Conservation (phyloP, 1,140 invertebrate species). For the Tetramorium simillimum region DNA sequence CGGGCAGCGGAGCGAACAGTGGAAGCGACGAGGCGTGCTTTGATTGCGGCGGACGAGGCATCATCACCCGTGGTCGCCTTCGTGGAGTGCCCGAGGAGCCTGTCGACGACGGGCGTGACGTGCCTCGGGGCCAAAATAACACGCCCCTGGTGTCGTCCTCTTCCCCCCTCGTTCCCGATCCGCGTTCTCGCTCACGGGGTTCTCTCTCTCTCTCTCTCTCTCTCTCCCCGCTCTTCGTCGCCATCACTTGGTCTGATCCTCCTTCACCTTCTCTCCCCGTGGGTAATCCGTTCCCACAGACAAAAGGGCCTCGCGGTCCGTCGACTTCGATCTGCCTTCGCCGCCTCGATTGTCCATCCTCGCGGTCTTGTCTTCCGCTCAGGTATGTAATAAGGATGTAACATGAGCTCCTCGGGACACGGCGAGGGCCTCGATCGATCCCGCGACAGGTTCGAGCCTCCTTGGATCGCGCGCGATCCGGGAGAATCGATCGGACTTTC, state of each 20-base stretch:
- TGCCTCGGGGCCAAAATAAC: slow-evolving; percentile 78
- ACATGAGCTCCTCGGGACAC: slow-evolving; percentile 81
- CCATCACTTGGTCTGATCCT: slow-evolving; percentile 39
- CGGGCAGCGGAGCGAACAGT: slow-evolving; percentile 58
- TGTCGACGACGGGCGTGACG: slow-evolving; percentile 76
- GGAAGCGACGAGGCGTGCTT: slow-evolving; percentile 78
- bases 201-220: background rate
- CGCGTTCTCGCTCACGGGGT: slow-evolving; percentile 46
- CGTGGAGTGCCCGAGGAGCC: slow-evolving; percentile 61
- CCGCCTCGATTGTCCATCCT: slow-evolving; percentile 62
- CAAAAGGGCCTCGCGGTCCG: slow-evolving; percentile 83
- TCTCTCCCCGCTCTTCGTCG: slow-evolving; percentile 18
- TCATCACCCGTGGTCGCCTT: slow-evolving; percentile 80
- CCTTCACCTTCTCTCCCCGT: slow-evolving; percentile 49
- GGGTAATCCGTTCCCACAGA: slow-evolving; percentile 84
- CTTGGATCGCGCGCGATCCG: slow-evolving; percentile 49
- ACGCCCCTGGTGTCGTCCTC: slow-evolving; percentile 58
- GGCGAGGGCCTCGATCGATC: slow-evolving; percentile 76
- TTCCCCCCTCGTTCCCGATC: background rate
- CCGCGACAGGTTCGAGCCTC: slow-evolving; percentile 74
- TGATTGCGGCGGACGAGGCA: slow-evolving; percentile 80
- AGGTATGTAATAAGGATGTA: slow-evolving; percentile 80
- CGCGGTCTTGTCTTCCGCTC: slow-evolving; percentile 75
- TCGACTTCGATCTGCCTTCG: slow-evolving; percentile 82
- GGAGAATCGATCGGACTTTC: slow-evolving; percentile 62